Conservation (phyloP, 2,888 invertebrate genomes). For the Drosophila borealis region DNA sequence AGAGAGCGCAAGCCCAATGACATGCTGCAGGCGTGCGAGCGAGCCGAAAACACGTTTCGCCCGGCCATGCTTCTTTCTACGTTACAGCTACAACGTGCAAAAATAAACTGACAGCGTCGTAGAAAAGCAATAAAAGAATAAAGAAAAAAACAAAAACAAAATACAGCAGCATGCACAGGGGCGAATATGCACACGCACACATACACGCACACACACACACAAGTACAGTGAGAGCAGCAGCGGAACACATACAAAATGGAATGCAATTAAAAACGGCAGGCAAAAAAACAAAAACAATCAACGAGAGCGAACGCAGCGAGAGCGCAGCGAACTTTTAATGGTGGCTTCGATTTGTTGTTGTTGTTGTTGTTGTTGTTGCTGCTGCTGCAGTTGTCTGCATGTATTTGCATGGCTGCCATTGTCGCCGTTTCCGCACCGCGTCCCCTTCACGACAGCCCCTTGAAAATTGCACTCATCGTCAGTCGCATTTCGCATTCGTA, state of each 20-base stretch:
- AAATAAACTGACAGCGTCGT: constrained; percentile 45
- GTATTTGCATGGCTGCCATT: constrained; percentile 75
- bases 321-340: constrained; percentile 71
- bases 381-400: constrained; percentile 58
- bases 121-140: constrained; percentile 26
- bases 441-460: constrained; percentile 4
- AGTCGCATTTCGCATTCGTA: constrained; percentile 46
- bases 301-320: constrained; percentile 19
- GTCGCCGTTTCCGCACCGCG: constrained; percentile 11
- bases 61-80: constrained; percentile 60
- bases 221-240: constrained; percentile 23
- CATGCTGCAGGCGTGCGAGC: constrained; percentile 4
- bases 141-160: constrained; percentile 10
- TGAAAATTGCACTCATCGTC: constrained; percentile 60
- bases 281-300: constrained; percentile 67
- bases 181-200: constrained; percentile 49
- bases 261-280: constrained; percentile 80
- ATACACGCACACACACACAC: constrained; percentile 20
- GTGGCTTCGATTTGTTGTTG: constrained; percentile 74
- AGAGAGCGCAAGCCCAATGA: not conserved
- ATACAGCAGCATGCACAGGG: constrained; percentile 35
- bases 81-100: constrained; percentile 25
- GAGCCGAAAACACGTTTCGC: constrained; percentile 52
- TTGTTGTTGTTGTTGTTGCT: constrained; percentile 30
- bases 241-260: constrained; percentile 67